Base-by-base conservation (phyloP, 2,113 vertebrate species). In the Syrrhaptes paradoxus region DNA sequence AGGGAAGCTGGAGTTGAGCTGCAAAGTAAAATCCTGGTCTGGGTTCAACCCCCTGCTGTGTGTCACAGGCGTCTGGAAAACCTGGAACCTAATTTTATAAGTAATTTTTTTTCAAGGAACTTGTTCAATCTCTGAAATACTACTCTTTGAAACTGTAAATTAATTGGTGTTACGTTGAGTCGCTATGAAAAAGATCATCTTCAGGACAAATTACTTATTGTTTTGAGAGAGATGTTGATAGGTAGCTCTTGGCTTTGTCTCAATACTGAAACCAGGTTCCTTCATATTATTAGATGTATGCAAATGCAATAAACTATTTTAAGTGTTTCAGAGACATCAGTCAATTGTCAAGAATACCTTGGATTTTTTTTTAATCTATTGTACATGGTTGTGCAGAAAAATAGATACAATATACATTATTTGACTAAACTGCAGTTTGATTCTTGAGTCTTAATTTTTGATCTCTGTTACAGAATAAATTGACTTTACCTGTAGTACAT, bases 361-460 rank as follows among this genome's bases (percentile, higher is more conserved):
- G n/a, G 22, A 38, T 89, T 94, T 86, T 92, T 0, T 3, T 21
- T 78, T 49, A 15, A 72, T 63, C 18, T 76, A 1, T 73, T 89
- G 46, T 87, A 68, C n/a, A 13, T 11, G 84, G 85, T 52, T 81
- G 17, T 86, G 57, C 65, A 81, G 75, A 78, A 90, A 65, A 90
- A 84, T 41, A 86, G 61, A 26, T 61, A 45, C 32, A 67, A 85
- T 90, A 51, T 51, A 63, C 20, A 9, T 71, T 51, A 62, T 86
- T 84, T 95, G 70, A 81, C 54, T 80, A 31, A 90, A 94, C 51
- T 72, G 45, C 24, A 36, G 36, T 72, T 90, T 84, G 48, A 41
- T 76, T 93, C 58, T 63, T 85, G 72, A 59, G 45, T 93, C 70
- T 75, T 93, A 58, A 38, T 92, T 94, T 89, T 71, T 67, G 15